These are phyloP conservation scores for Phylloscopus trochilus DNA, from an alignment of 2,113 vertebrate genomes.

Conservation along the genomic window DNA sequence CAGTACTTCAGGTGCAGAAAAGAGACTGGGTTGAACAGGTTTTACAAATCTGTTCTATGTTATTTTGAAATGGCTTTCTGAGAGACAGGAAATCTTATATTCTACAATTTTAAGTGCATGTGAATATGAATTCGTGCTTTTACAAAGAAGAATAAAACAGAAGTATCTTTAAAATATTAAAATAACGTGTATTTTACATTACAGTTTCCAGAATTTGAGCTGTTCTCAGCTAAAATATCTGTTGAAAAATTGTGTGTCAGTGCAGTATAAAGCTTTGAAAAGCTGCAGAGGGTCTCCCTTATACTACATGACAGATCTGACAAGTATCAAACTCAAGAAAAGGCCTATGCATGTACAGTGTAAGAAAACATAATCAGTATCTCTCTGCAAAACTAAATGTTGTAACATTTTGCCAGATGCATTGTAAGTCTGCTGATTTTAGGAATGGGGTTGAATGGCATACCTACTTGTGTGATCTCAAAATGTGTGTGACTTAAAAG, in stretches of 20 bases:
- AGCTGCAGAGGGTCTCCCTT: not conserved
- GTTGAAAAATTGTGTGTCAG: not conserved
- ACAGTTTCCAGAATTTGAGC: not conserved
- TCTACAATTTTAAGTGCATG: not conserved
- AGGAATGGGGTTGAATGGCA: not conserved
- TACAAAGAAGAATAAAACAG: not conserved
- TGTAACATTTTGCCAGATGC: not conserved
- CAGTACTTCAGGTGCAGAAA: not conserved
- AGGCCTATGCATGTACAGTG: not conserved
- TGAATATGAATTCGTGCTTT: not conserved
- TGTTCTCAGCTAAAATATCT: not conserved
- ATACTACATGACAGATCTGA: not conserved
- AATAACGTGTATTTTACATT: not conserved
- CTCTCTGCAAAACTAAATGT: not conserved
- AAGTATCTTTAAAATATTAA: not conserved
- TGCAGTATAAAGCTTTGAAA: not conserved
- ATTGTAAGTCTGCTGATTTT: not conserved
- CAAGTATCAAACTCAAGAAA: not conserved
- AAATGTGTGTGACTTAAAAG: not conserved
- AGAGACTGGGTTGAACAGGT: not conserved
- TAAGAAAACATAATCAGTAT: not conserved
- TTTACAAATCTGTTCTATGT: not conserved
- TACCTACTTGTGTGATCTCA: not conserved
- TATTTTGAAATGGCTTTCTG: constrained; percentile 6
- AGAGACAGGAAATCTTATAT: not conserved